Conservation (phyloP, 2,797 vertebrate species). For the Chaetodon trifasciatus region DNA sequence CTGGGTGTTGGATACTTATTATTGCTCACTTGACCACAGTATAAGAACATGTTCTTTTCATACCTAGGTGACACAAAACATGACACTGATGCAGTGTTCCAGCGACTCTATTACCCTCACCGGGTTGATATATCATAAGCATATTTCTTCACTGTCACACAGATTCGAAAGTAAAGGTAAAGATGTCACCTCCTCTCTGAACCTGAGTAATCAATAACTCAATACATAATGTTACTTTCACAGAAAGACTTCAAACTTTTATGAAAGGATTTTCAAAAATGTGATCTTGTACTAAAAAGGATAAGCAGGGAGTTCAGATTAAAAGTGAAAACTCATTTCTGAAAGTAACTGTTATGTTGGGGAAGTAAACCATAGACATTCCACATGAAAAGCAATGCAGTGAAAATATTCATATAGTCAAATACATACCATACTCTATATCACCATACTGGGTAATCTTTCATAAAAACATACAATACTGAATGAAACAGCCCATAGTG, state of each 20-base stretch:
- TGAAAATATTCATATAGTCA: slow-evolving; percentile 23
- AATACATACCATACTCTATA: not conserved
- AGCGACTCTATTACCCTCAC: too few relatives aligned
- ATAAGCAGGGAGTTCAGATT: slow-evolving; percentile 15
- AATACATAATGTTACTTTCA: slow-evolving; percentile 20
- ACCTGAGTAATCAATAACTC: slow-evolving; percentile 29
- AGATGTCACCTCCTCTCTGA: slow-evolving; percentile 15
- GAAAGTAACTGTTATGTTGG: not conserved
- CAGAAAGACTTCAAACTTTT: not conserved
- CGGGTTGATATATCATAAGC: too few relatives aligned
- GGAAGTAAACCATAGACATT: slow-evolving; percentile 1
- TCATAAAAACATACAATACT: slow-evolving; percentile 7
- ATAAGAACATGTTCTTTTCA: too few relatives aligned
- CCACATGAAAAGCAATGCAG: slow-evolving; percentile 13
- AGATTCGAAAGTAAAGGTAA: slow-evolving; percentile 22
- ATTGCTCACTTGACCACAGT: too few relatives aligned
- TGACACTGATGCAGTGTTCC: too few relatives aligned
- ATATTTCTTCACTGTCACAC: slow-evolving; percentile 11
- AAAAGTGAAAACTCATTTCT: slow-evolving; percentile 6
- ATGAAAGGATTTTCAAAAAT: slow-evolving; percentile 29
- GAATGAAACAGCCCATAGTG: not conserved
- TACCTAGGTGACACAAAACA: too few relatives aligned
- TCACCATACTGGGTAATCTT: not conserved
- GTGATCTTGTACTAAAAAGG: not conserved
- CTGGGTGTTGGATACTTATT: too few relatives aligned